Evolutionary conservation across 2,888 invertebrate species (phyloP), one percentile per base, ranked within the genome.

Genomic region (Chrysodeixis includens): DNA sequence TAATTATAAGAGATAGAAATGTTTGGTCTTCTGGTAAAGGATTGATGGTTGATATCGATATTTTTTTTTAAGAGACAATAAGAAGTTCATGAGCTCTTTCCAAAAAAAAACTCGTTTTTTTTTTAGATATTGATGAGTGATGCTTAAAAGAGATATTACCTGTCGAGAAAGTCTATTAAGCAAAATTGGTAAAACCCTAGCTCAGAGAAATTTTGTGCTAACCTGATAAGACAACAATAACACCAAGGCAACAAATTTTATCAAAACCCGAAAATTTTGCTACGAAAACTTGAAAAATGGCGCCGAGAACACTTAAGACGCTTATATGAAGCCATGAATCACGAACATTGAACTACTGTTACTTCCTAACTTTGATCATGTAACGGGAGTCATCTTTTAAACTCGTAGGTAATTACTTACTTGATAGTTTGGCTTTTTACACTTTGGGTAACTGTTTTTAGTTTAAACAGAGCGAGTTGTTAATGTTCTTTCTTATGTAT

Each of bases 341-440:
- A 35, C 35, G 8, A 46, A 18, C 46, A 8, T 66, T 59, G 30
- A 40, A 46, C 55, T 70, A 61, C 62, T 72, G 69, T 62, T 54
- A 8, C 0, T 10, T n/a, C 9, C 16, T 58, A n/a, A 69, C 68
- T 71, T 69, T 64, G 68, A 57, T 56, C 44, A 56, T 46, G n/a
- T 26, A 56, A 22, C 30, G 20, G 46, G 16, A 52, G 20, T 62
- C 66, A 76, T 80, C 69, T 70, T 66, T 76, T 69, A 73, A 71
- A 74, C 68, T 63, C 66, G 69, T 60, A 66, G 55, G 68, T 72
- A 68, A 69, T 76, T 81, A 78, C 68, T 64, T 74, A 70, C 71
- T 70, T 61, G 70, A 63, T 61, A 73, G 68, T 73, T 79, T 58
- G 61, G 49, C 72, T 76, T 82, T 76, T 76, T 74, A 71, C 52